phyloP scores from a whole-genome alignment of 2,888 invertebrate genomes.

The Griposia aprilina region DNA sequence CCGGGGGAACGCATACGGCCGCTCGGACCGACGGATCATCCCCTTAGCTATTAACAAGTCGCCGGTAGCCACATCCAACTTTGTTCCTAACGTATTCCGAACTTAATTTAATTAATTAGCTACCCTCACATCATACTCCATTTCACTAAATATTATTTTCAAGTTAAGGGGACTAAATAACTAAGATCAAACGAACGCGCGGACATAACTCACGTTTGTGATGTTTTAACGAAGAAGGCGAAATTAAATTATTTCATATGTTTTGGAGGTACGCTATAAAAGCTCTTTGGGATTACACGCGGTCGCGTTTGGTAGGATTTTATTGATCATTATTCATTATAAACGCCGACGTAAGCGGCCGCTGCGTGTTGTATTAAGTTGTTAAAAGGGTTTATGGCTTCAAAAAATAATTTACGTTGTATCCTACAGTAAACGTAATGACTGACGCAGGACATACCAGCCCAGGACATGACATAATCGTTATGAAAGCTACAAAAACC shows the following conservation, averaged over 20 bases:
- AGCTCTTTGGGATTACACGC: constrained; percentile 72
- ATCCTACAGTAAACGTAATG: constrained; percentile 36
- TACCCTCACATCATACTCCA: constrained; percentile 82
- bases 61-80: constrained; percentile 85
- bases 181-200: constrained; percentile 83
- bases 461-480: constrained; percentile 20
- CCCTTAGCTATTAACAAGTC: constrained; percentile 87
- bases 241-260: constrained; percentile 74
- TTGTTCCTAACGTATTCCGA: constrained; percentile 87
- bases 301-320: constrained; percentile 80
- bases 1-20: constrained; percentile 69
- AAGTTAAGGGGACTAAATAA: constrained; percentile 77
- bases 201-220: constrained; percentile 71
- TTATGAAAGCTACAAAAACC: not conserved
- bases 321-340: constrained; percentile 88
- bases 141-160: constrained; percentile 88
- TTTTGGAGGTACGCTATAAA: constrained; percentile 72
- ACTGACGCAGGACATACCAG: constrained; percentile 34
- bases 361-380: constrained; percentile 82
- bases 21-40: constrained; percentile 81
- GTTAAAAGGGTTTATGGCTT: constrained; percentile 80
- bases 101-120: constrained; percentile 90
- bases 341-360: constrained; percentile 80
- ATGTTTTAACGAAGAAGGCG: constrained; percentile 77
- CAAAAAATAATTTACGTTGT: constrained; percentile 69